Conservation (phyloP, 23 tunicate species). For the Ciona savignyi region DNA sequence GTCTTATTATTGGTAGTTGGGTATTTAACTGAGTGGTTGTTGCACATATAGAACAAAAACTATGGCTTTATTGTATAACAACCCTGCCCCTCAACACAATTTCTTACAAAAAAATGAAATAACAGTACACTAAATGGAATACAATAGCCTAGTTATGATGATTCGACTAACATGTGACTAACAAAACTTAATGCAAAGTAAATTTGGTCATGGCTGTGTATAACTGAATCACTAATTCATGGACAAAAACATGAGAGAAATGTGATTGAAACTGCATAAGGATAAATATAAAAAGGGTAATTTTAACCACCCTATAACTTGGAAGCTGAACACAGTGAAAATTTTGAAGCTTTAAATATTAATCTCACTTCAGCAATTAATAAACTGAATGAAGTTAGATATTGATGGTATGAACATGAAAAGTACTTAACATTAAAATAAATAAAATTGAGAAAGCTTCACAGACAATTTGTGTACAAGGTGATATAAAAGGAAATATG, state of each 20-base stretch:
- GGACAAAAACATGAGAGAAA: neutral
- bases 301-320: neutral
- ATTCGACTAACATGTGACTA: too few species aligned
- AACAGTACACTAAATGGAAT: too few species aligned
- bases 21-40: too few species aligned
- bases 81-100: too few species aligned
- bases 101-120: too few species aligned
- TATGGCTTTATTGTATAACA: too few species aligned
- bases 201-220: neutral
- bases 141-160: too few species aligned
- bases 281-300: neutral
- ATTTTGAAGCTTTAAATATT: neutral
- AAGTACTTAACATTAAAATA: neutral
- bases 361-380: neutral
- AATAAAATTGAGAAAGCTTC: neutral
- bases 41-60: too few species aligned
- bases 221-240: neutral
- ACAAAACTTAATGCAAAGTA: too few species aligned
- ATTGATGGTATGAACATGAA: neutral
- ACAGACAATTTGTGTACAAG: neutral
- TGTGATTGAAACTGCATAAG: neutral
- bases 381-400: neutral
- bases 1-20: too few species aligned
- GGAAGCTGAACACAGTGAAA: neutral
- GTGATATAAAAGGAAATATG: neutral